These are phyloP conservation scores for Maniola jurtina DNA, from an alignment of 1,140 invertebrate species.

Conservation along the genomic window DNA sequence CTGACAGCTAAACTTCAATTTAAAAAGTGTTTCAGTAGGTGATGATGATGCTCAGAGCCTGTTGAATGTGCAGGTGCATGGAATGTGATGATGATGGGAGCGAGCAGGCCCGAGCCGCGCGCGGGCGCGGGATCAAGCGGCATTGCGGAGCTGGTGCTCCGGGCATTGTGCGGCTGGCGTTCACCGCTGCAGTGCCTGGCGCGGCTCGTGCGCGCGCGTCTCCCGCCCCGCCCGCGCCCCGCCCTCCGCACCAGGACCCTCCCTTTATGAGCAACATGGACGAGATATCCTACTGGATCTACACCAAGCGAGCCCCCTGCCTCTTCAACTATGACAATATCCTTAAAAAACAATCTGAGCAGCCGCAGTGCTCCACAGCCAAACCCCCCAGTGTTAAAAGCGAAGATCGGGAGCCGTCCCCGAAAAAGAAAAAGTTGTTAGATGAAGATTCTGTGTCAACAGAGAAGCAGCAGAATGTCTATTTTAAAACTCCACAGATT, in stretches of 20 bases:
- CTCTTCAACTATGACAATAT: constrained; percentile 63
- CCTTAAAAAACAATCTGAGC: constrained; percentile 51
- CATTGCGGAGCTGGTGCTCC: constrained; percentile 35
- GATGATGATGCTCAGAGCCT: too few species aligned
- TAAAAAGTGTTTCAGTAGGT: too few species aligned
- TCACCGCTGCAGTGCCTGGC: constrained; percentile 38
- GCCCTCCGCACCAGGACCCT: constrained; percentile 29
- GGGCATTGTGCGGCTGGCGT: constrained; percentile 39
- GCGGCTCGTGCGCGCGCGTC: constrained; percentile 29
- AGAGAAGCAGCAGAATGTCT: constrained; percentile 59
- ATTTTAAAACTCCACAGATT: constrained; percentile 53
- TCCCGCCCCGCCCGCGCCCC: constrained; percentile 21
- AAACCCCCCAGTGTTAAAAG: constrained; percentile 43
- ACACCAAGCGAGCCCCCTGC: constrained; percentile 65
- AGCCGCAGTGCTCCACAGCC: constrained; percentile 53
- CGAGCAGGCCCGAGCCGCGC: constrained; percentile 28
- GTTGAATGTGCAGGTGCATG: constrained; percentile 51
- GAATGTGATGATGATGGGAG: constrained; percentile 64
- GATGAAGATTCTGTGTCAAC: constrained; percentile 55
- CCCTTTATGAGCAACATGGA: constrained; percentile 73
- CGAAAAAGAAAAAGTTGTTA: constrained; percentile 58
- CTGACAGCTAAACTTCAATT: too few species aligned
- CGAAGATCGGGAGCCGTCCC: constrained; percentile 42
- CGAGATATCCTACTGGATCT: constrained; percentile 69
- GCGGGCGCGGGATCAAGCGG: constrained; percentile 36